phyloP scores from a whole-genome alignment of 2,888 invertebrate genomes.

The Tiliacea citrago region DNA sequence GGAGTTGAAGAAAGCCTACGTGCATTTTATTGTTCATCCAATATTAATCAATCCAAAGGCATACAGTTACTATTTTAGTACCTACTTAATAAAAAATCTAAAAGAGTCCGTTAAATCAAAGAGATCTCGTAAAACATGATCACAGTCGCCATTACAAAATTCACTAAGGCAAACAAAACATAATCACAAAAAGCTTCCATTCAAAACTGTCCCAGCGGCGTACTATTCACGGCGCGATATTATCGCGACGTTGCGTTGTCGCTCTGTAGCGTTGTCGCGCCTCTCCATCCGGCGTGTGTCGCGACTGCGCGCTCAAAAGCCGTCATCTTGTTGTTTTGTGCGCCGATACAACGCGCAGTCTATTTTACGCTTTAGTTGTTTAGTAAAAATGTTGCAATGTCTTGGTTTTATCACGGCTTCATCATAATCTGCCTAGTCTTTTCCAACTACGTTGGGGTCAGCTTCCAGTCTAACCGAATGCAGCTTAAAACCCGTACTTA shows the following conservation, averaged over 20 bases:
- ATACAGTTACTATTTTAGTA: not conserved
- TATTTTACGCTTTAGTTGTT: constrained; percentile 42
- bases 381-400: constrained; percentile 27
- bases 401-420: not conserved
- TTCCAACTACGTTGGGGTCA: too few species aligned
- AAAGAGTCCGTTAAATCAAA: not conserved
- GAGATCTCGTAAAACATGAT: not conserved
- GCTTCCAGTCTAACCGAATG: not conserved
- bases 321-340: constrained; percentile 58
- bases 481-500: not conserved
- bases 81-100: too few species aligned
- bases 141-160: constrained; percentile 31
- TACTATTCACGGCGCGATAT: constrained; percentile 49
- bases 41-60: not conserved
- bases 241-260: constrained; percentile 61
- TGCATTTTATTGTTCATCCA: not conserved
- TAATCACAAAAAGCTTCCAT: constrained; percentile 64
- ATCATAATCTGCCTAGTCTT: not conserved
- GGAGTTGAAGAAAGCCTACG: not conserved
- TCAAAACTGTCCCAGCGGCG: constrained; percentile 58
- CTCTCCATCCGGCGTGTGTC: constrained; percentile 68
- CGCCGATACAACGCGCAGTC: constrained; percentile 36
- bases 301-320: constrained; percentile 64
- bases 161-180: constrained; percentile 41
- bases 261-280: constrained; percentile 58